Percentiles rank a stretch among this genome's conserved stretches.
Conservation (phyloP, 2,888 invertebrate genomes). For the Hypena proboscidalis region DNA sequence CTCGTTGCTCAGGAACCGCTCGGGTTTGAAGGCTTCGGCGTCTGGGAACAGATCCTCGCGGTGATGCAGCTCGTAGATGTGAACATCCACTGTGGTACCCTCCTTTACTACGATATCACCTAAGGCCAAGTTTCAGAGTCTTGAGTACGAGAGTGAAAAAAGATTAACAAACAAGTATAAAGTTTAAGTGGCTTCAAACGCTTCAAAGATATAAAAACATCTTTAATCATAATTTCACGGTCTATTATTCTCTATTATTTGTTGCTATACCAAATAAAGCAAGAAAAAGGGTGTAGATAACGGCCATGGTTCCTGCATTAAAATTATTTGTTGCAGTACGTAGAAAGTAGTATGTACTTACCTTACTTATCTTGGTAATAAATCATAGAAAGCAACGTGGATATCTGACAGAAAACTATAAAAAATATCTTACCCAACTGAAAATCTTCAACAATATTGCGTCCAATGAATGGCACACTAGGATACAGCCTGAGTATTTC, state of each 20-base stretch:
- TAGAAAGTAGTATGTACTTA: no score
- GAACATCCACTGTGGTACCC: conserved; percentile 76
- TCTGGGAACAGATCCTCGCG: conserved; percentile 87
- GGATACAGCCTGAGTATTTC: conserved; percentile 88
- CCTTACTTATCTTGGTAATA: no score
- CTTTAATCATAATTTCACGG: no score
- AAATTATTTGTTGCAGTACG: no score
- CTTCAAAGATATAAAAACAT: no score
- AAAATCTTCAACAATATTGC: conserved; percentile 85
- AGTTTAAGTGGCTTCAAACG: no score
- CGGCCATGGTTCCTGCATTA: neutral
- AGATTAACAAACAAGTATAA: no score
- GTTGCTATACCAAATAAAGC: neutral
- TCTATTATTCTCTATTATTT: no score
- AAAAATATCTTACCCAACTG: conserved; percentile 76
- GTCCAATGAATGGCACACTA: conserved; percentile 87
- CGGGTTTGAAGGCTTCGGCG: conserved; percentile 88
- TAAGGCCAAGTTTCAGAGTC: no score
- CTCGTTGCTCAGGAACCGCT: conserved; percentile 83
- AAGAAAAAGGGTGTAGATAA: neutral
- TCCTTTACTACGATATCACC: conserved; percentile 77
- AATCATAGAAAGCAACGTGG: no score
- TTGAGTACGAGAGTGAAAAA: no score
- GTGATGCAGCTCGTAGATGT: conserved; percentile 86
- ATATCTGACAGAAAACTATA: neutral